Conservation (phyloP, 2,797 vertebrate genomes). For the Myotis findleyi region DNA sequence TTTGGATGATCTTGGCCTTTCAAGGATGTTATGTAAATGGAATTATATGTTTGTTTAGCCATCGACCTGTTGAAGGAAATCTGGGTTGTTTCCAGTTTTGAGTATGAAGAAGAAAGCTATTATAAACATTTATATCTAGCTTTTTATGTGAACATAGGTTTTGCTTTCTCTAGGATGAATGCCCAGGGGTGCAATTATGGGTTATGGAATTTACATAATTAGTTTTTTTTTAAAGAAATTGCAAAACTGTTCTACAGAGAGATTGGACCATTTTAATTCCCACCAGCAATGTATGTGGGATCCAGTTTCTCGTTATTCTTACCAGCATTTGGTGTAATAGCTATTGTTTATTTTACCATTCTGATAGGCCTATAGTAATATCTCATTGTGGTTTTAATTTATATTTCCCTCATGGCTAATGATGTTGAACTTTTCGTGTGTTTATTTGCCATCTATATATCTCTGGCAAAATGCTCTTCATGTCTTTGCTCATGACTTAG, state of each 20-base stretch:
- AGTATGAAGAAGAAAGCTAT: neutral
- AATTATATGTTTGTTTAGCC: neutral
- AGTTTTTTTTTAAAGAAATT: slow-evolving; percentile 33
- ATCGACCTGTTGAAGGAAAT: neutral
- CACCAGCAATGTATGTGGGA: neutral
- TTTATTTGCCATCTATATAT: neutral
- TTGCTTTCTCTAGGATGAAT: neutral
- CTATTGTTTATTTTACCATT: neutral
- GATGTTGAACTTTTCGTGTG: neutral
- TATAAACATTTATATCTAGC: neutral
- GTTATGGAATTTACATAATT: neutral
- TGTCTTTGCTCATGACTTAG: neutral
- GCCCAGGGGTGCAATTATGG: neutral
- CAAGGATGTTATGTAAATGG: neutral
- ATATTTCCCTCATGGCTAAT: neutral
- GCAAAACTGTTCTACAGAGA: neutral
- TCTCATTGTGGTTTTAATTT: neutral
- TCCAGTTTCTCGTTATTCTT: neutral
- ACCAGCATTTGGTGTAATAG: neutral
- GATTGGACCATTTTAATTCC: neutral
- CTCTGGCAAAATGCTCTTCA: neutral
- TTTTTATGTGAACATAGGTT: slow-evolving; percentile 2
- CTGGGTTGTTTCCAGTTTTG: neutral
- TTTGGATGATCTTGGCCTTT: neutral
- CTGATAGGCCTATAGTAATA: neutral